Evolutionary conservation across 1,140 invertebrate genomes (phyloP).

Genomic region (Paralvinella palmiformis): DNA sequence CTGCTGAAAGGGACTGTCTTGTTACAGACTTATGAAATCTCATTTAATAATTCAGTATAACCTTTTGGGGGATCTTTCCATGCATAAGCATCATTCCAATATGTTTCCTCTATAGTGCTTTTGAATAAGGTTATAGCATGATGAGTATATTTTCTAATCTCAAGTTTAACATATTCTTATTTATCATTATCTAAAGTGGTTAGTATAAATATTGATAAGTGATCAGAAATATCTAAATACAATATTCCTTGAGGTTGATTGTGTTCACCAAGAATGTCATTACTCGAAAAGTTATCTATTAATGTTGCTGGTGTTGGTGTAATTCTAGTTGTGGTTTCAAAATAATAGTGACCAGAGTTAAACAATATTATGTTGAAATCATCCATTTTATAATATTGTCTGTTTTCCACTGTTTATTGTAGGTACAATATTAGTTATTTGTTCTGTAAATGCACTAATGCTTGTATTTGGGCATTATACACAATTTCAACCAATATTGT

Average conservation of each 20-base stretch:
- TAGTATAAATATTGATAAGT: not conserved
- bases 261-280: not conserved
- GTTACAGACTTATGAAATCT: not conserved
- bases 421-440: too few species aligned
- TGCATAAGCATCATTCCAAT: not conserved
- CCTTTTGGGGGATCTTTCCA: not conserved
- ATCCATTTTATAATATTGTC: too few species aligned
- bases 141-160: not conserved
- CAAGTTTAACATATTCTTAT: not conserved
- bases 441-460: not conserved
- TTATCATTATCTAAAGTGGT: not conserved
- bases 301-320: constrained; percentile 2
- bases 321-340: not conserved
- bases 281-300: not conserved
- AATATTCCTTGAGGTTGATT: not conserved
- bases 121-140: constrained; percentile 4
- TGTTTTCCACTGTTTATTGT: too few species aligned
- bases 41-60: not conserved
- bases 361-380: too few species aligned
- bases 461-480: too few species aligned
- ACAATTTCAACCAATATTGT: too few species aligned
- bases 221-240: not conserved
- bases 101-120: not conserved
- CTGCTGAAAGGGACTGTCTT: not conserved
- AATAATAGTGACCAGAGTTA: too few species aligned